phyloP scores from a whole-genome alignment of 2,888 invertebrate species.

The Pristionchus exspectatus region DNA sequence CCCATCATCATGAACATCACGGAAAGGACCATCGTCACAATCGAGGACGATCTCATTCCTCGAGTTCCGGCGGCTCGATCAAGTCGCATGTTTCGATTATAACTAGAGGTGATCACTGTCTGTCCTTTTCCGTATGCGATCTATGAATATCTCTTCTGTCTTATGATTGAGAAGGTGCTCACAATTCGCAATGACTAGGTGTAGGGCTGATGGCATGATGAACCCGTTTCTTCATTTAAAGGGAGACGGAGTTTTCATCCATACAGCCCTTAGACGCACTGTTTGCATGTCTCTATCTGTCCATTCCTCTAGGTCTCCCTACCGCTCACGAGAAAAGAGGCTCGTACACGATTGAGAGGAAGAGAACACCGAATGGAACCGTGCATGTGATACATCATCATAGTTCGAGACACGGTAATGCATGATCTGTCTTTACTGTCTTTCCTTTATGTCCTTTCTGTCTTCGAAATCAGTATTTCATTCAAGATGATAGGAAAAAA shows the following conservation, averaged over 20 bases:
- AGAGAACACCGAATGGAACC: slow-evolving; percentile 38
- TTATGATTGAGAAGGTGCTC: neutral
- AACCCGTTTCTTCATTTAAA: neutral
- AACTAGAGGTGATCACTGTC: slow-evolving; percentile 31
- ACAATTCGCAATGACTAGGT: neutral
- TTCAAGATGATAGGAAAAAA: too few species aligned
- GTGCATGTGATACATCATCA: slow-evolving; percentile 49
- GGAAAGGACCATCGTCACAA: neutral
- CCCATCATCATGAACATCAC: neutral
- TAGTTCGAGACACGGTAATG: slow-evolving; percentile 30
- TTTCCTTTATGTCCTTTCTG: too few species aligned
- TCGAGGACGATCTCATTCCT: neutral
- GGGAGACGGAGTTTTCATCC: neutral
- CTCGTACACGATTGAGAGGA: slow-evolving; percentile 49
- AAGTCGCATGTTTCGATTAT: slow-evolving; percentile 53
- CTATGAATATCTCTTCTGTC: neutral
- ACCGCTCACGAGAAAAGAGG: slow-evolving; percentile 36
- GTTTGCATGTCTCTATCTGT: neutral
- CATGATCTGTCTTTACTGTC: neutral
- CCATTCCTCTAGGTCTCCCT: slow-evolving; percentile 2
- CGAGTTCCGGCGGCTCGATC: slow-evolving; percentile 15
- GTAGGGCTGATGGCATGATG: too few species aligned
- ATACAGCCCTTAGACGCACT: too few species aligned
- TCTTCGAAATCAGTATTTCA: too few species aligned
- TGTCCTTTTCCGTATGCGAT: neutral